Conservation (phyloP, 2,888 invertebrate genomes). For the Pedicia rivosa region DNA sequence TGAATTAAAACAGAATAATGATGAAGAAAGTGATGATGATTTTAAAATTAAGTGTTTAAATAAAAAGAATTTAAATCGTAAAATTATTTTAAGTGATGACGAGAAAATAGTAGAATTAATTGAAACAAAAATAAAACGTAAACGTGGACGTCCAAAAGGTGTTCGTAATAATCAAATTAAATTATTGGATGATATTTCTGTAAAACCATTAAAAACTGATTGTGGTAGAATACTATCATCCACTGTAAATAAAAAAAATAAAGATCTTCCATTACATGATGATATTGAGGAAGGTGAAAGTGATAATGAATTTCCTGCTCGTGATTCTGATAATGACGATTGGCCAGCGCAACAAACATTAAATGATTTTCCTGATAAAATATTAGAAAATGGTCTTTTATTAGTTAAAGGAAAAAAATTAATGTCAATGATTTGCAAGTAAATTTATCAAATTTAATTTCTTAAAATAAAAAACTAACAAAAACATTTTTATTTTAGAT, state of each 20-base stretch:
- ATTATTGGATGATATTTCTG: background rate
- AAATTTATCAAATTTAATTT: background rate
- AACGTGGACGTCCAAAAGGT: conserved; percentile 2
- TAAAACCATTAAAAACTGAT: background rate
- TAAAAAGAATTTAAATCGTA: no score
- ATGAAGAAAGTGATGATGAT: background rate
- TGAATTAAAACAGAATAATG: no score
- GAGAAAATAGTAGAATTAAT: no score
- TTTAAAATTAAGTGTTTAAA: background rate
- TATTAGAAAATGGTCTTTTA: conserved; percentile 9
- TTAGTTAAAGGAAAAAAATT: conserved; percentile 9
- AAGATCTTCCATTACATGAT: background rate
- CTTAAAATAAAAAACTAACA: background rate
- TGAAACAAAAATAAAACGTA: background rate
- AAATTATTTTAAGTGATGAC: no score
- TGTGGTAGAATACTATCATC: no score
- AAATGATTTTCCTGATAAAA: conserved; percentile 8
- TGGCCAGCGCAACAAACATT: conserved; percentile 8
- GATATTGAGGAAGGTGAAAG: conserved; percentile 7
- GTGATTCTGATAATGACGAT: conserved; percentile 11
- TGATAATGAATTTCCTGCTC: conserved; percentile 8
- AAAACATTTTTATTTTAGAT: background rate
- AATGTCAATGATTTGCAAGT: conserved; percentile 9
- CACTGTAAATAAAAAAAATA: background rate
- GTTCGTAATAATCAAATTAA: background rate